These are phyloP conservation scores for Caenorhabditis angaria DNA, from an alignment of 2,888 invertebrate genomes.

Conservation along the genomic window DNA sequence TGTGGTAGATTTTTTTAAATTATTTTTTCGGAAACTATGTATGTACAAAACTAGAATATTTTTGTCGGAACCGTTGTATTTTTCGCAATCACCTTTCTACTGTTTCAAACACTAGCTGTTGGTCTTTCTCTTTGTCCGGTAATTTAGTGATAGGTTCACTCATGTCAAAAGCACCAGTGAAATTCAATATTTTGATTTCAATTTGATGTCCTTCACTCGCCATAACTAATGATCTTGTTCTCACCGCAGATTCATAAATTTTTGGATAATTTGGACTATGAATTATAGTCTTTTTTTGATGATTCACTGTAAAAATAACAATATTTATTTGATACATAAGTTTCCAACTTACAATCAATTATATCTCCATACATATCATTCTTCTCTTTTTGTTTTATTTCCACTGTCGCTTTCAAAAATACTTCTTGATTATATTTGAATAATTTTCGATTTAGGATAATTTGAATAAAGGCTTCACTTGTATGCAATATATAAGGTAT, in stretches of 20 bases:
- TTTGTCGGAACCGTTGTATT: too few relatives aligned
- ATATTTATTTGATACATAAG: too few relatives aligned
- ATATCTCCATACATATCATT: neutral
- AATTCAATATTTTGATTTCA: neutral
- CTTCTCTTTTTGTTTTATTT: neutral
- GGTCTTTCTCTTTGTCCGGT: too few relatives aligned
- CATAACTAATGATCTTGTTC: neutral
- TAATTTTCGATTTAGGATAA: neutral
- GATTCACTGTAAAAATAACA: neutral
- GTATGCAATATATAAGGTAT: neutral
- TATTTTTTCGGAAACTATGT: too few relatives aligned
- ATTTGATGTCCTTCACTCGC: neutral
- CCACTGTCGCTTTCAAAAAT: neutral
- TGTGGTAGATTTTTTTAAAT: too few relatives aligned
- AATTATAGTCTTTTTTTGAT: neutral
- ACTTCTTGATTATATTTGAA: neutral
- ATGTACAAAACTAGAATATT: too few relatives aligned
- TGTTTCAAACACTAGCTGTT: too few relatives aligned
- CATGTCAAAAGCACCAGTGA: too few relatives aligned
- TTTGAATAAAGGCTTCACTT: neutral
- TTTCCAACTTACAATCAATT: neutral
- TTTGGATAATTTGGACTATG: neutral
- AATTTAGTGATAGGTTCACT: too few relatives aligned
- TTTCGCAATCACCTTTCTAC: too few relatives aligned
- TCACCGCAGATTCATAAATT: neutral